Percentiles rank a stretch among this genome's conserved stretches.
These are phyloP conservation scores for Ptychobarbus kaznakovi DNA, from an alignment of 2,797 vertebrate genomes.

Conservation along the genomic window DNA sequence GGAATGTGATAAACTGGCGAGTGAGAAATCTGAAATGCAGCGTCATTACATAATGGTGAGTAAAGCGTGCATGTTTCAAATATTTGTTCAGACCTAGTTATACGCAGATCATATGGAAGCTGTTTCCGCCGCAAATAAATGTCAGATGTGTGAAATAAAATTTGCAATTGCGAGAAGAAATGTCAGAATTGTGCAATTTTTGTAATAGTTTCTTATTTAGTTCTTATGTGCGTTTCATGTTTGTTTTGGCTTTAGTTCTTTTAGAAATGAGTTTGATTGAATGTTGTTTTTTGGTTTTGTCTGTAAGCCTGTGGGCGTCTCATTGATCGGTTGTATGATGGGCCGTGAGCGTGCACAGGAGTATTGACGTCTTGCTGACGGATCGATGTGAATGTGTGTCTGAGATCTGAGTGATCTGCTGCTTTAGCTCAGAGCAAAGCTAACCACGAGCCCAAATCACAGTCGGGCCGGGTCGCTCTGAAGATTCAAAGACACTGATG, in stretches of 20 bases:
- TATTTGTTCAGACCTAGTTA: background rate
- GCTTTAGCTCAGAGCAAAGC: slow-evolving; percentile 22
- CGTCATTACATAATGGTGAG: slow-evolving; percentile 92
- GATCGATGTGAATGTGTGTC: slow-evolving; percentile 43
- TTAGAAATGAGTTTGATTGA: background rate
- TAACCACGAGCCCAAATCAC: background rate
- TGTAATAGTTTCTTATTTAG: background rate
- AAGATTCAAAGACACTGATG: background rate
- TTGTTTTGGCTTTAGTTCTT: background rate
- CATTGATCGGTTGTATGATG: slow-evolving; percentile 53
- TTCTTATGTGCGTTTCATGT: background rate
- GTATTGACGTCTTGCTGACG: slow-evolving; percentile 43
- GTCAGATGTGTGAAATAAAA: too few species aligned
- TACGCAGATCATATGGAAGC: background rate
- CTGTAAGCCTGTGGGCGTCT: background rate
- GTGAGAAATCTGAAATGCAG: slow-evolving; percentile 98
- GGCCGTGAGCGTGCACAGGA: slow-evolving; percentile 31
- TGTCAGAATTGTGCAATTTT: background rate
- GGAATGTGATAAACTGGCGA: slow-evolving; percentile 97
- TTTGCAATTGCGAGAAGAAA: background rate
- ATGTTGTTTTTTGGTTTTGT: slow-evolving; percentile 24
- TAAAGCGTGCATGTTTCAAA: background rate
- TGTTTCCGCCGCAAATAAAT: too few species aligned
- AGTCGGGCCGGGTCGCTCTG: background rate
- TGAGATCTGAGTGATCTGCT: slow-evolving; percentile 17